phyloP scores from a whole-genome alignment of 2,797 vertebrate species.

The Fistularia commersonii region DNA sequence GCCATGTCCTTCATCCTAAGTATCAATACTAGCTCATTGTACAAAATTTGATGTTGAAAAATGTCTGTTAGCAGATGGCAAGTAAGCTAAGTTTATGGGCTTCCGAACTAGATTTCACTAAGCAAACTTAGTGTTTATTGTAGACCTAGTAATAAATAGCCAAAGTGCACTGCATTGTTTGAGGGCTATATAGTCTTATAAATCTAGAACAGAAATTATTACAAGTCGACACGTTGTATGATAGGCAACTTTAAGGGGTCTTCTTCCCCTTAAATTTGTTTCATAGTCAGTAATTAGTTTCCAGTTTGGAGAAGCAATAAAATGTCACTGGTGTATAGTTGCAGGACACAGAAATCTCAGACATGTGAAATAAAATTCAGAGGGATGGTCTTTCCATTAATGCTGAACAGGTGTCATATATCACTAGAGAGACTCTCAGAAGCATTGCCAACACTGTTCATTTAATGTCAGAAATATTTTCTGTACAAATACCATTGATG shows the following conservation, averaged over 20 bases:
- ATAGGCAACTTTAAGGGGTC: constrained; percentile 23
- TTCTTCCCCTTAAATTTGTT: constrained; percentile 22
- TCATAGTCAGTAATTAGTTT: constrained; percentile 36
- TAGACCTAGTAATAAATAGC: constrained; percentile 2
- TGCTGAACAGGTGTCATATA: constrained; percentile 15
- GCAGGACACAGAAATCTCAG: constrained; percentile 33
- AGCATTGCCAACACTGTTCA: constrained; percentile 28
- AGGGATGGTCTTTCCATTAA: constrained; percentile 29
- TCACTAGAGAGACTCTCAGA: constrained; percentile 22
- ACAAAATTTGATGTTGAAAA: too few relatives aligned
- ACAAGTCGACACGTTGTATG: constrained; percentile 21
- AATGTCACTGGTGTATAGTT: constrained; percentile 62
- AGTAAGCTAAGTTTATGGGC: too few relatives aligned
- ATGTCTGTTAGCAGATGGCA: too few relatives aligned
- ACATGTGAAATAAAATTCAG: constrained; percentile 36
- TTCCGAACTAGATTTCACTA: too few relatives aligned
- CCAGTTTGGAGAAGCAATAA: constrained; percentile 66
- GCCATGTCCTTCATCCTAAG: constrained; percentile 91
- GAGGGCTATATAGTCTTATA: constrained; percentile 9
- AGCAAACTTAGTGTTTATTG: background rate
- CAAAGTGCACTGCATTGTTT: constrained; percentile 8
- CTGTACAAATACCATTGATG: constrained; percentile 1
- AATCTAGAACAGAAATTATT: constrained; percentile 10
- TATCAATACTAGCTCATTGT: too few relatives aligned
- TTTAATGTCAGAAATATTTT: constrained; percentile 19